Percentiles rank a stretch among this genome's conserved stretches.
These are phyloP conservation scores for Galemys pyrenaicus DNA, from an alignment of 2,113 vertebrate species.

Conservation along the genomic window DNA sequence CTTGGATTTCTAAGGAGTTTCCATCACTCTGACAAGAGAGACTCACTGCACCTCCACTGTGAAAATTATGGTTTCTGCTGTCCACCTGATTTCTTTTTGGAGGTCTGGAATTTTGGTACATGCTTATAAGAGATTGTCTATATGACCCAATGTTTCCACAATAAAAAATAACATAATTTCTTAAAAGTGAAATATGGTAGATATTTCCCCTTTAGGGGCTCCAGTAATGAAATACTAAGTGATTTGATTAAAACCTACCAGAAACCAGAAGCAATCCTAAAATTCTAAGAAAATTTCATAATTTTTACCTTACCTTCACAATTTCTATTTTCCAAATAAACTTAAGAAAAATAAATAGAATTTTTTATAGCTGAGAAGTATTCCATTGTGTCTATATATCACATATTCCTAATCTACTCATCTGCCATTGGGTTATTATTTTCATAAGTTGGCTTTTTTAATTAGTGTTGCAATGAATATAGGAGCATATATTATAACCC, in stretches of 20 bases:
- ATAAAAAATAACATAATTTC: not conserved
- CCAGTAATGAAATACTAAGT: not conserved
- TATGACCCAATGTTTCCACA: not conserved
- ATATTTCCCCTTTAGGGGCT: not conserved
- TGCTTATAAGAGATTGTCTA: not conserved
- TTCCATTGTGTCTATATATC: no score
- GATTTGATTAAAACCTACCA: not conserved
- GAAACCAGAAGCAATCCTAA: constrained; percentile 1
- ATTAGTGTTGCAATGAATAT: no score
- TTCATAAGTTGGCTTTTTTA: no score
- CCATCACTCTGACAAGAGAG: not conserved
- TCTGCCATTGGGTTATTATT: no score
- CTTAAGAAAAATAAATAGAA: not conserved
- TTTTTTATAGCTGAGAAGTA: no score
- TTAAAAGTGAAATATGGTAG: not conserved
- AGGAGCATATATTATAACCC: no score
- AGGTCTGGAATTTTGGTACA: not conserved
- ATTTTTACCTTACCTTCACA: not conserved
- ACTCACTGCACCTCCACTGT: not conserved
- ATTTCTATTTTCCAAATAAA: constrained; percentile 33
- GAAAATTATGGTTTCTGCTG: not conserved
- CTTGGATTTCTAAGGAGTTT: not conserved
- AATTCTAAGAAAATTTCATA: not conserved
- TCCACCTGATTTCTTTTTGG: not conserved
- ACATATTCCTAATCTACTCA: no score